phyloP scores from a whole-genome alignment of 2,797 vertebrate genomes.

The Cyclura pinguis region DNA sequence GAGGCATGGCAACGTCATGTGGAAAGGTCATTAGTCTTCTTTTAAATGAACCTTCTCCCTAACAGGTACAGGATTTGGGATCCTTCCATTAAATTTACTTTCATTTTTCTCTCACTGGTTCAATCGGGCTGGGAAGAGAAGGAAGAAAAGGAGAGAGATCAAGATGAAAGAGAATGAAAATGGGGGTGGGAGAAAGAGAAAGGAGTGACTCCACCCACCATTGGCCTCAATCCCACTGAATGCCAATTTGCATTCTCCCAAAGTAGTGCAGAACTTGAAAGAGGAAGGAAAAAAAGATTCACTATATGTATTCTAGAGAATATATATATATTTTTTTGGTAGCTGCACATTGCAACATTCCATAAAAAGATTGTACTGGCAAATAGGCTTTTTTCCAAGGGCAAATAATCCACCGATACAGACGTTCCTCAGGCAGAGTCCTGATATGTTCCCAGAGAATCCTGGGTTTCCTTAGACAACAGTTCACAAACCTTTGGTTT shows the following conservation, averaged over 20 bases:
- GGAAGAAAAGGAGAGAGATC: neutral
- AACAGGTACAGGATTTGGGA: no score
- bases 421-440: no score
- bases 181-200: neutral
- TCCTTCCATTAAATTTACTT: neutral
- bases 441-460: neutral
- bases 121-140: neutral
- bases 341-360: neutral
- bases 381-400: neutral
- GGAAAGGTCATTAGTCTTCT: no score
- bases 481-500: neutral
- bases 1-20: no score
- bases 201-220: neutral
- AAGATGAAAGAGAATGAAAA: neutral
- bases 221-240: neutral
- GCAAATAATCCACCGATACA: neutral
- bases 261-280: neutral
- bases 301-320: neutral
- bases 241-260: neutral
- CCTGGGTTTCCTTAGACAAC: neutral
- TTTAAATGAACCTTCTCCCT: no score
- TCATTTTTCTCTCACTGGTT: neutral
- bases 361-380: neutral
- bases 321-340: neutral
- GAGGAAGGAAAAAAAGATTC: neutral